Base-by-base conservation (phyloP, 1,140 invertebrate genomes). In the Gonioctena quinquepunctata region DNA sequence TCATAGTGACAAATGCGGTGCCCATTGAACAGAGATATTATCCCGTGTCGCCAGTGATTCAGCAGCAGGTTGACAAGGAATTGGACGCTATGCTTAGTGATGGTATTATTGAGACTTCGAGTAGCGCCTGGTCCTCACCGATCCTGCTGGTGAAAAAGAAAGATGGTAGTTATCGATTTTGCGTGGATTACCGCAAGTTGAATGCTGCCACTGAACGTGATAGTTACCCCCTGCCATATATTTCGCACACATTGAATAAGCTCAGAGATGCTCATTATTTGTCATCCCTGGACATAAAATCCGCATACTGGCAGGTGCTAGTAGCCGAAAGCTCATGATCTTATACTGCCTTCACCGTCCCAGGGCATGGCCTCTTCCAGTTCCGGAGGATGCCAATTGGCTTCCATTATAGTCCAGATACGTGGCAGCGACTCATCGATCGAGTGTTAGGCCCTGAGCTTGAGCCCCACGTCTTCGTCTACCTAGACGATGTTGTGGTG, bases 401-500 rank as follows among this genome's bases (percentile, higher is more conserved):
- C 4, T 11, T 64, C 7, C n/a, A 4, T 42, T 19, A 56, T 42
- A 54, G 27, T 23, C 33, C 70, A 11, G 59, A 59, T 5, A 70
- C 68, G 2, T 70, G 57, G 21, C 57, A 65, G 8, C 65, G 71
- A 1, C 68, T 78, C 16, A 77, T 81, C 68, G 79, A 81, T 57
- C n/a, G n/a, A n/a, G n/a, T n/a, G n/a, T n/a, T n/a, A n/a, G n/a
- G n/a, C n/a, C n/a, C n/a, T n/a, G n/a, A n/a, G n/a, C n/a, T n/a
- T n/a, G n/a, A 77, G 21, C 76, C 69, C 11, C 16, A 57, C 21
- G 70, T 69, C 0, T 76, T 76, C 52, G 64, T 26, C 1, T 82
- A 82, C 62, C 48, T 83, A 22, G 81, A 83, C 68, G 78, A 83
- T 22, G 76, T 83, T 16, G 74, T 83, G 0, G 76, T 84, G 6